Conservation (phyloP, 2,888 invertebrate genomes). For the Sturmia bella region DNA sequence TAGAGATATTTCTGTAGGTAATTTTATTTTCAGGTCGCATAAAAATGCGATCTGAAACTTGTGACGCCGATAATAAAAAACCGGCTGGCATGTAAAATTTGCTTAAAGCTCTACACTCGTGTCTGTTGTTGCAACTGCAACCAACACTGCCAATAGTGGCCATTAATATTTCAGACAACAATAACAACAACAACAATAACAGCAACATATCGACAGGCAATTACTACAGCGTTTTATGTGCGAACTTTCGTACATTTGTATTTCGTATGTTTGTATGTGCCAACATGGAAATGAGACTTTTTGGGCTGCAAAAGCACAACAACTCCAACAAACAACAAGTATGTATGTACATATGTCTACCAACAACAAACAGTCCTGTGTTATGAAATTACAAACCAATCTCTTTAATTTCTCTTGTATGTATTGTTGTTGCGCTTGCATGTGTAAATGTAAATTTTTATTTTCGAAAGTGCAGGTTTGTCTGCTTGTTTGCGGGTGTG, state of each 20-base stretch:
- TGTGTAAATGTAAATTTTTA: slow-evolving; percentile 33
- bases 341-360: too few relatives aligned
- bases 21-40: slow-evolving; percentile 32
- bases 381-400: slow-evolving; percentile 24
- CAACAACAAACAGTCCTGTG: too few relatives aligned
- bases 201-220: slow-evolving; percentile 47
- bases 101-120: slow-evolving; percentile 26
- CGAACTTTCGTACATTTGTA: slow-evolving; percentile 34
- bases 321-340: neutral
- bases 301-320: slow-evolving; percentile 39
- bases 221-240: slow-evolving; percentile 53
- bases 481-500: neutral
- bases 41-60: slow-evolving; percentile 53
- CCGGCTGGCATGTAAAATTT: slow-evolving; percentile 33
- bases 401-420: slow-evolving; percentile 17
- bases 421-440: slow-evolving; percentile 5
- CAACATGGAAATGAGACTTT: slow-evolving; percentile 57
- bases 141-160: slow-evolving; percentile 41
- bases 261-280: too few relatives aligned
- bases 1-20: slow-evolving; percentile 12
- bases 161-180: slow-evolving; percentile 21
- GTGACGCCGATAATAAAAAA: slow-evolving; percentile 53
- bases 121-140: slow-evolving; percentile 18
- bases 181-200: slow-evolving; percentile 31
- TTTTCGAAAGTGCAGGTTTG: slow-evolving; percentile 4